These are phyloP conservation scores for Paramuricea clavata DNA, from an alignment of 92 coral and sea anemone species.

Conservation along the genomic window DNA sequence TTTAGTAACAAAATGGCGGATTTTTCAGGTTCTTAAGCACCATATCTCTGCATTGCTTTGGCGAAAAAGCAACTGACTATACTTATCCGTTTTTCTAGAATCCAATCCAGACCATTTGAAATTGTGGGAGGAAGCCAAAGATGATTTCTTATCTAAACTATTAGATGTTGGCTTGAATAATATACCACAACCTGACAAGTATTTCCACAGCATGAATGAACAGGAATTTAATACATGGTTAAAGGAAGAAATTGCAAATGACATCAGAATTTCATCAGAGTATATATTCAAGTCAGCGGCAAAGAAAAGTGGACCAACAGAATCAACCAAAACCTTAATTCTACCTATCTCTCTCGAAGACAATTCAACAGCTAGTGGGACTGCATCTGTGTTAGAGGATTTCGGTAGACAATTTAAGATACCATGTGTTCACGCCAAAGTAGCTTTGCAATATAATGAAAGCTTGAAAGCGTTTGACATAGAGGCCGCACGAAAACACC, in stretches of 20 bases:
- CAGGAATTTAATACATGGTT: neutral
- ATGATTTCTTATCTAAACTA: neutral
- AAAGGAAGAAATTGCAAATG: neutral
- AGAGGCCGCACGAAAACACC: conserved; percentile 41
- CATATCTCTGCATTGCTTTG: too few species aligned
- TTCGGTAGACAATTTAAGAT: conserved; percentile 18
- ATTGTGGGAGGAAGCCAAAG: neutral
- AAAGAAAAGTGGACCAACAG: neutral
- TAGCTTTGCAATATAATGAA: conserved; percentile 48
- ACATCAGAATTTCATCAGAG: neutral
- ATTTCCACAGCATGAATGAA: neutral
- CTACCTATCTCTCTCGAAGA: neutral
- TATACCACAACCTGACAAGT: neutral
- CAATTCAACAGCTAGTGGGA: neutral
- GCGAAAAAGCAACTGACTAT: too few species aligned
- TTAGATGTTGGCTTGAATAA: neutral
- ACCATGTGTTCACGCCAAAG: conserved; percentile 56
- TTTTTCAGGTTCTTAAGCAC: too few species aligned
- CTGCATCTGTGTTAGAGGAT: neutral
- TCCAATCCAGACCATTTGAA: neutral
- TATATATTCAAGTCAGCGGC: neutral
- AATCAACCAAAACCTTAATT: neutral
- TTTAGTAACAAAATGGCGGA: too few species aligned
- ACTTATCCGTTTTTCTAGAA: neutral
- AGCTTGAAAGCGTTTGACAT: conserved; percentile 47